These are phyloP conservation scores for Isichthys henryi DNA, from an alignment of 2,113 vertebrate genomes.

Conservation along the genomic window DNA sequence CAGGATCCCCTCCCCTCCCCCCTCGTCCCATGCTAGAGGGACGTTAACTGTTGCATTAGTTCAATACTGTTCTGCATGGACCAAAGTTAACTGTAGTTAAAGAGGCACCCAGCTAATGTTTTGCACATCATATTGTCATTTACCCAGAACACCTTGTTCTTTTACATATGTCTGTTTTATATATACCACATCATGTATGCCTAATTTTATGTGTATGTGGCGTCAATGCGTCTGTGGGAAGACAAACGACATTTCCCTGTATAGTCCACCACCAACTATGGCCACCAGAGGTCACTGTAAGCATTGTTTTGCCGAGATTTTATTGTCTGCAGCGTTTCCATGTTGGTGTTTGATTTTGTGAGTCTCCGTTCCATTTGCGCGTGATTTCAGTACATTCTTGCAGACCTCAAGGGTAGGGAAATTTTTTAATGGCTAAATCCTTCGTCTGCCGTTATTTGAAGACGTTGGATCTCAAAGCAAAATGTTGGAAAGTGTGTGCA, in stretches of 20 bases:
- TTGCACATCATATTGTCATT: background rate
- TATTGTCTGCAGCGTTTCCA: background rate
- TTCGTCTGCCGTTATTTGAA: conserved; percentile 31
- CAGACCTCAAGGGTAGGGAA: conserved; percentile 22
- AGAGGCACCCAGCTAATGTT: background rate
- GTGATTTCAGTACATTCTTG: conserved; percentile 29
- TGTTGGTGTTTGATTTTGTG: conserved; percentile 13
- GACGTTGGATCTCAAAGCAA: conserved; percentile 31
- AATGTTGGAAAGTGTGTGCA: conserved; percentile 33
- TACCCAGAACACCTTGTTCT: background rate
- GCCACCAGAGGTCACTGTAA: conserved; percentile 55
- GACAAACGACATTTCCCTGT: background rate
- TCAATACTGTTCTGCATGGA: background rate
- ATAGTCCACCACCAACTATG: background rate
- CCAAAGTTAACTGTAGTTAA: background rate
- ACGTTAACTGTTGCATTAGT: background rate
- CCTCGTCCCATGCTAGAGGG: background rate
- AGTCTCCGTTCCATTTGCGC: conserved; percentile 27
- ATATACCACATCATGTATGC: background rate
- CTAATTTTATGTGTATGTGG: background rate
- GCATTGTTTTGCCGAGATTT: conserved; percentile 27
- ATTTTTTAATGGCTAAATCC: conserved; percentile 34
- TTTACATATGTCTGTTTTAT: background rate
- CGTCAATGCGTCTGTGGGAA: background rate
- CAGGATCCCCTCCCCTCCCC: background rate